Percentiles rank a stretch among this genome's conserved stretches.
These are phyloP conservation scores for Synchiropus splendidus DNA, from an alignment of 2,113 vertebrate species.

Conservation along the genomic window DNA sequence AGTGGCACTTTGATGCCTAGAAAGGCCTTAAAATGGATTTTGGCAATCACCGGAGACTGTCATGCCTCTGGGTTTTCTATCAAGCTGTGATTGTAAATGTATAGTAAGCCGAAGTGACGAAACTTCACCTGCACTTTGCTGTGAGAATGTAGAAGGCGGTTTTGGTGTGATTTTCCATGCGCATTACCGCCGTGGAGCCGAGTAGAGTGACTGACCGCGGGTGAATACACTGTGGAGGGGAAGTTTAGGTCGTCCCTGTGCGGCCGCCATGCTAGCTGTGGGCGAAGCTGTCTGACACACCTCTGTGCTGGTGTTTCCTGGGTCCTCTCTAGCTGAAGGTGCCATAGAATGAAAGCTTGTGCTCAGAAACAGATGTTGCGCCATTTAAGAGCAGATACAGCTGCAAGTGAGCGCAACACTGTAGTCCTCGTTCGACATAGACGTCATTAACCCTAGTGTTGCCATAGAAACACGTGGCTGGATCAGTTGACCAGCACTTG, in stretches of 20 bases:
- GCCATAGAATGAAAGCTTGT: too few species aligned
- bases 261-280: conserved; percentile 41
- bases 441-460: conserved; percentile 35
- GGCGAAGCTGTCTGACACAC: conserved; percentile 68
- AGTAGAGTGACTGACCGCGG: conserved; percentile 15
- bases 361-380: too few species aligned
- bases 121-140: conserved; percentile 68
- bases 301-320: conserved; percentile 36
- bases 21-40: conserved; percentile 58
- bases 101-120: conserved; percentile 60
- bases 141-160: conserved; percentile 55
- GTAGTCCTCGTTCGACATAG: too few species aligned
- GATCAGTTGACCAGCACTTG: too few species aligned
- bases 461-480: too few species aligned
- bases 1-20: conserved; percentile 25
- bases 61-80: conserved; percentile 38
- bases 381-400: too few species aligned
- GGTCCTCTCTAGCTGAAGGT: conserved; percentile 4
- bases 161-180: conserved; percentile 44
- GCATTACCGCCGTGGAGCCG: conserved; percentile 18
- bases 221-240: neutral
- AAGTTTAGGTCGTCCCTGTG: conserved; percentile 22
- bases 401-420: too few species aligned
- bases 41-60: conserved; percentile 53
- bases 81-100: conserved; percentile 59